Percentiles rank a stretch among this genome's conserved stretches.
Evolutionary conservation across 2,113 vertebrate genomes (phyloP).

Genomic region (Apodemus sylvaticus): DNA sequence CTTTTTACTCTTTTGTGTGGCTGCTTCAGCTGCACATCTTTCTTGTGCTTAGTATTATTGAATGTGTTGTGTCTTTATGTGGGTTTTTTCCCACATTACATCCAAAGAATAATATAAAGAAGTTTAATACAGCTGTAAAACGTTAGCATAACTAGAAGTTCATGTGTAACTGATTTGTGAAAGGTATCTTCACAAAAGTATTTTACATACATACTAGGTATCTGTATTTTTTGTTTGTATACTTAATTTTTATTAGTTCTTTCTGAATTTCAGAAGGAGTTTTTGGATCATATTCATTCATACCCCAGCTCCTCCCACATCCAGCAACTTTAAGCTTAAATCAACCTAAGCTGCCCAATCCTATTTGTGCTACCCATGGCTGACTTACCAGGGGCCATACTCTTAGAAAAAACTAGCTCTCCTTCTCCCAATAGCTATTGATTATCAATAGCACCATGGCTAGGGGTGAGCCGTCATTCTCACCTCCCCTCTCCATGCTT

Average conservation of each 20-base stretch:
- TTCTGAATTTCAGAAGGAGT: neutral
- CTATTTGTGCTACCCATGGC: too few relatives aligned
- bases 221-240: neutral
- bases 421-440: neutral
- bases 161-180: slow-evolving; percentile 27
- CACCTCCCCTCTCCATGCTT: neutral
- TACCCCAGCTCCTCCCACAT: neutral
- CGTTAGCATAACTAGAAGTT: slow-evolving; percentile 44
- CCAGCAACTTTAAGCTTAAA: too few relatives aligned
- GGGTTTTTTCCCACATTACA: neutral
- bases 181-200: neutral
- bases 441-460: neutral
- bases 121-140: slow-evolving; percentile 21
- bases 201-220: neutral
- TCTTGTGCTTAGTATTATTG: slow-evolving; percentile 29
- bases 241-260: neutral
- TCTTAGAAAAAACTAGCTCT: neutral
- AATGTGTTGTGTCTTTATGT: neutral
- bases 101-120: slow-evolving; percentile 3
- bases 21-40: neutral
- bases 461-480: neutral
- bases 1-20: slow-evolving; percentile 23
- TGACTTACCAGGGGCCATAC: neutral
- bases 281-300: neutral
- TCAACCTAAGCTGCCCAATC: too few relatives aligned